Evolutionary conservation across 2,888 invertebrate species (phyloP), one percentile per base, ranked within the genome.

Genomic region (Gymnocheta viridis): DNA sequence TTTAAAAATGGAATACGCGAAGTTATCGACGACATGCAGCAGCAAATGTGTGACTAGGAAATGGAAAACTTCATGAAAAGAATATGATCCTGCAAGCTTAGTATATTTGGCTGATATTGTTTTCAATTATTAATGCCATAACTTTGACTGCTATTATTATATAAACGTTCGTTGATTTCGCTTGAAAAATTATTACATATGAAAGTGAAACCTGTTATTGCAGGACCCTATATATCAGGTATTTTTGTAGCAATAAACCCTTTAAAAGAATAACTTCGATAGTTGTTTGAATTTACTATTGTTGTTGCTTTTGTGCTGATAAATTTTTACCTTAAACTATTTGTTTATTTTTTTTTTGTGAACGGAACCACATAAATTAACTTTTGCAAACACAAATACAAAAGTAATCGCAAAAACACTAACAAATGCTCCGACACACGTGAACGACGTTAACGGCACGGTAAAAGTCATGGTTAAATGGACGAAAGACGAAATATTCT

Each of bases 331-430:
- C 38, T 69, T 69, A 54, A 51, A 56, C 27, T 56, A 41, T 44
- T 17, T 6, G 12, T 27, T 4, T 56, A 41, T 44, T 17, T 6
- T 17, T 27, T 4, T 41, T 29, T 41, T 64, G 14, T 12, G 10
- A 32, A 47, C 44, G 32, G 17, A 58, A 58, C n/a, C 32, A 32
- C 58, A 72, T 58, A 58, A 72, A 72, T 72, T 72, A 44, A 72
- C 9, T n/a, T 47, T 72, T 10, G 44, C 0, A 29, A 58, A 54
- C 9, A 14, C n/a, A 1, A 19, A 24, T 9, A 69, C 10, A 38
- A 51, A 35, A 35, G 1, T 9, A 17, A 17, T 4, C 24, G 5
- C 2, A 51, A 70, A 58, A 17, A 35, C 10, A 35, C 67, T 32
- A 14, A 22, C 27, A 54, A 24, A 32, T 4, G 5, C 2, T 29